Evolutionary conservation across 2,797 vertebrate species (phyloP).

Genomic region (Taenioides sp.): DNA sequence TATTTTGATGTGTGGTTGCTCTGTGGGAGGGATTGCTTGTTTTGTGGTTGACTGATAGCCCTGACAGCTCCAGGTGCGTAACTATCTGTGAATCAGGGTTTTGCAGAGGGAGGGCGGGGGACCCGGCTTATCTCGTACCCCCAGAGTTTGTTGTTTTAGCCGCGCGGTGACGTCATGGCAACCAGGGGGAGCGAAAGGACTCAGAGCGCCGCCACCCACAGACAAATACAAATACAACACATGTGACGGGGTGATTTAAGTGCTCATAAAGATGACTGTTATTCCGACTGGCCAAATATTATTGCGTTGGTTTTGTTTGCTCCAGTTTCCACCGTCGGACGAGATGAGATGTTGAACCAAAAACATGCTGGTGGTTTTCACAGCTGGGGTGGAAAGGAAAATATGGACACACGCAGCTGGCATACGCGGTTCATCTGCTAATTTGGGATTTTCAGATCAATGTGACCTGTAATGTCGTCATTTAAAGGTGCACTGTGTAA

Average conservation of each 20-base stretch:
- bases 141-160: constrained; percentile 71
- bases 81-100: constrained; percentile 55
- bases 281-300: constrained; percentile 12
- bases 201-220: constrained; percentile 7
- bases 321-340: background rate
- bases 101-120: constrained; percentile 41
- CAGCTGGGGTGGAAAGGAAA: background rate
- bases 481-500: background rate
- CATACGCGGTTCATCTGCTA: background rate
- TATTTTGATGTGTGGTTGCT: background rate
- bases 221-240: constrained; percentile 56
- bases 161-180: constrained; percentile 55
- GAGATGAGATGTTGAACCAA: background rate
- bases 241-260: constrained; percentile 43
- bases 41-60: constrained; percentile 66
- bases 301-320: constrained; percentile 27
- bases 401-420: background rate
- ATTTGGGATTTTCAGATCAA: background rate
- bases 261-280: constrained; percentile 18
- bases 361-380: background rate
- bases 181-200: constrained; percentile 23
- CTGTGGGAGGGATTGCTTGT: constrained; percentile 49
- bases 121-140: constrained; percentile 70
- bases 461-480: background rate
- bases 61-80: constrained; percentile 66